Base-by-base conservation (phyloP, 2,888 invertebrate genomes). In the Germaria angustata region DNA sequence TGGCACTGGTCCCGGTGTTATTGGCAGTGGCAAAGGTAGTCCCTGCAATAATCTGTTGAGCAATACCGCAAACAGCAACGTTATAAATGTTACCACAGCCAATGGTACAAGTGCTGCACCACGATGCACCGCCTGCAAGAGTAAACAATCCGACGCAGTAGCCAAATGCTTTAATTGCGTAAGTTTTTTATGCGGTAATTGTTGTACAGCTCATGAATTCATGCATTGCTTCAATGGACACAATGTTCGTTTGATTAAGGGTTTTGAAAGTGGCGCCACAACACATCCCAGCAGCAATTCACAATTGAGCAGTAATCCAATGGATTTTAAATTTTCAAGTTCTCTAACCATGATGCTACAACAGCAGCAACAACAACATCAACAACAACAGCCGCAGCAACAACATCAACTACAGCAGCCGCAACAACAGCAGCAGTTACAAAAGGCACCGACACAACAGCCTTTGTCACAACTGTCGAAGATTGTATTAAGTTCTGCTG, bases 181-280 rank as follows among this genome's bases (percentile, higher is more conserved):
- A 89, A 98, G 98, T 91, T 97, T 96, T 91, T 94, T 99, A 87
- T 99, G 99, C 92, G 95, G 96, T 80, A 98, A 98, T 91, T 99
- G 99, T 94, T 97, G 98, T 88, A 98, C 98, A 95, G 99, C 99
- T 84, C 99, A 99, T 92, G 97, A 98, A 92, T 98, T 97, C 91
- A 99, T 99, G 98, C 98, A 98, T 92, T 99, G 98, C 91, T 99
- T 99, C 92, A 98, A 98, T 91, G 98, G 98, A 84, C 98, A 99
- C 92, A 95, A 97, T 78, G 97, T 98, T 80, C 93, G 96, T 86
- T 87, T 89, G 71, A 91, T 92, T 71, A 91, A 88, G 75, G 88
- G 87, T 22, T 90, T 89, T 57, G 89, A 89, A 24, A 86, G 87
- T 77, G 79, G 81, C 20, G 41, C 66, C 49, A 65, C 79, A 55